Conservation (phyloP, 2,888 invertebrate genomes). For the Cyclophora albipunctata region DNA sequence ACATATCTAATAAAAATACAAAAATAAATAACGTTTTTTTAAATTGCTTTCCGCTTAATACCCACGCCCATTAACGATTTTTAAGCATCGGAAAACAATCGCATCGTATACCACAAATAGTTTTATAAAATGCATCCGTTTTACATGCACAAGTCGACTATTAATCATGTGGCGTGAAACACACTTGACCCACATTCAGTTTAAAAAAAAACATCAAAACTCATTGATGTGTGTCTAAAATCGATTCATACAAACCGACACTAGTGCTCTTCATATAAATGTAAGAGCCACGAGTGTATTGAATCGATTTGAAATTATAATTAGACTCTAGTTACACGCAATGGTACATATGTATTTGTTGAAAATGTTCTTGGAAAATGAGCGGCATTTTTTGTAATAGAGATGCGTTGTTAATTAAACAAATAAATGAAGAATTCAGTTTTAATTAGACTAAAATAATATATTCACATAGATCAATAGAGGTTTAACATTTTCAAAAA, state of each 20-base stretch:
- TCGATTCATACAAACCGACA: slow-evolving; percentile 23
- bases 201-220: slow-evolving; percentile 34
- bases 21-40: no score
- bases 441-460: no score
- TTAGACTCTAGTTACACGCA: slow-evolving; percentile 4
- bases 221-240: slow-evolving; percentile 22
- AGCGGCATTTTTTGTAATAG: not conserved
- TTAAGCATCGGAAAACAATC: slow-evolving; percentile 4
- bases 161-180: slow-evolving; percentile 31
- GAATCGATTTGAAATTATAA: slow-evolving; percentile 9
- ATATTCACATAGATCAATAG: no score
- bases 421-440: no score
- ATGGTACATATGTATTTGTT: slow-evolving; percentile 1
- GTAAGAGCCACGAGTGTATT: slow-evolving; percentile 1
- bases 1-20: no score
- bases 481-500: no score
- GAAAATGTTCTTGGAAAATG: slow-evolving; percentile 4
- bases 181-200: slow-evolving; percentile 40
- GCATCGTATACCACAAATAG: slow-evolving; percentile 3
- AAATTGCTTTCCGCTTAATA: no score
- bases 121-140: slow-evolving; percentile 14
- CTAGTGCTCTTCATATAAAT: slow-evolving; percentile 7
- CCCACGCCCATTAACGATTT: no score
- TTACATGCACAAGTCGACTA: slow-evolving; percentile 28
- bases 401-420: no score